Evolutionary conservation across 2,888 invertebrate genomes (phyloP), one percentile per base, ranked within the genome.

Genomic region (Ditula angustiorana): DNA sequence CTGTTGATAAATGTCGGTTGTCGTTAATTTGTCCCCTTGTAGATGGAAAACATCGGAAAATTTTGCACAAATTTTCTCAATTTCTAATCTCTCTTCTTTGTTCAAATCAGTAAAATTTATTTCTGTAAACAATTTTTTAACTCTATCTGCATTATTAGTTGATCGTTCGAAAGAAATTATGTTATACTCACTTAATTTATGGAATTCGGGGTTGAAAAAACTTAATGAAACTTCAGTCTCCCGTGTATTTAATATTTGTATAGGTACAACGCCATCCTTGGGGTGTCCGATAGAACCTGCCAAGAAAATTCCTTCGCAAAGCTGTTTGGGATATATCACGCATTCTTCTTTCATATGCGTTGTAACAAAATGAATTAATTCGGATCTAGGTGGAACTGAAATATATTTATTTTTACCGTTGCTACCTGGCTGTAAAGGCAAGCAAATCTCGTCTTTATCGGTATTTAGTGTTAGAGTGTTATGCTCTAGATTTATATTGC

Each of bases 231-330:
- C 37, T n/a, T 13, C 37, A 13, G 13, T 13, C 13, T 37, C 37
- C 11, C 37, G 37, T 13, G 37, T 37, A 37, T 37, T 37, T 13
- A 37, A 37, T n/a, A 37, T 37, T 37, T 37, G 37, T 37, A 37
- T 13, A 13, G 37, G 37, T 37, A 37, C n/a, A 13, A n/a, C n/a
- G 3, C 37, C 37, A 13, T 37, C 37, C 37, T 13, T n/a, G 13
- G 37, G 37, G 1, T 5, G n/a, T 37, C 37, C 37, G 13, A 37
- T 37, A 37, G 37, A 37, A 37, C 37, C 37, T 37, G 37, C 37
- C 13, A 37, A 37, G 13, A 37, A 37, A 13, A 37, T 13, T 13
- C 37, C 37, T 37, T 37, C 37, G 37, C 13, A 13, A 1, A 37
- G 13, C 5, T 37, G 37, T 37, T 37, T 37, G 3, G 37, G 13